Evolutionary conservation across 2,113 vertebrate species (phyloP), one percentile per base, ranked within the genome.

Genomic region (Varanus salvator): DNA sequence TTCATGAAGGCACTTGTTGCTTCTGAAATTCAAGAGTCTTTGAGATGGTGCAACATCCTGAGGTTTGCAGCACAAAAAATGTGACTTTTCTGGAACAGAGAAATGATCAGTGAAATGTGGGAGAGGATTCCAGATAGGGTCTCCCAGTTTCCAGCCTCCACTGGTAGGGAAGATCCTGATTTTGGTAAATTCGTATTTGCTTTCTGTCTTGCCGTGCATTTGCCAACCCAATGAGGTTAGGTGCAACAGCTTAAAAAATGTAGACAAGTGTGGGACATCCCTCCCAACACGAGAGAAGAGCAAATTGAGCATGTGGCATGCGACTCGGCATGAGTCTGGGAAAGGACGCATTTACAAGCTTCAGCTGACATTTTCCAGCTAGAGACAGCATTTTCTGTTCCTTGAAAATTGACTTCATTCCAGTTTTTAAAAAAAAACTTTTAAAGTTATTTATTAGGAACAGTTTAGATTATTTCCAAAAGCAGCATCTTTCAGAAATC

Each of bases 391-490:
- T 93, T 68, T 80, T 90, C 3, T 85, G 29, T 93, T 94, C 72
- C 60, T 87, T 85, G 64, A 87, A 69, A 80, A 87, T 38, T 80
- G 86, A 86, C 50, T 31, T n/a, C 60, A n/a, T 80, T 72, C 82
- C 75, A 80, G 66, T 52, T 85, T 68, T 77, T 69, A 31, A 44
- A 44, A 44, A 44, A 44, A 44, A 44, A 90, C 84, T 86, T 57
- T 90, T 85, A 85, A 80, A 74, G 38, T 38, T 74, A 31, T 84
- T 93, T 88, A 72, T 87, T 86, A 64, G 82, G 48, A 92, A 83
- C 6, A 82, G 1, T 87, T 7, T 86, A 15, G 76, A 72, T 34
- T 71, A 75, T 87, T 75, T 81, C 90, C 89, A 90, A 93, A 91
- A 34, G 29, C 9, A 83, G 83, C 15, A 83, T 89, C 34, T 64